These are phyloP conservation scores for Calvadosia cruxmelitensis DNA, from an alignment of 30 jellyfish, hydroid and myxozoan species.

Conservation along the genomic window DNA sequence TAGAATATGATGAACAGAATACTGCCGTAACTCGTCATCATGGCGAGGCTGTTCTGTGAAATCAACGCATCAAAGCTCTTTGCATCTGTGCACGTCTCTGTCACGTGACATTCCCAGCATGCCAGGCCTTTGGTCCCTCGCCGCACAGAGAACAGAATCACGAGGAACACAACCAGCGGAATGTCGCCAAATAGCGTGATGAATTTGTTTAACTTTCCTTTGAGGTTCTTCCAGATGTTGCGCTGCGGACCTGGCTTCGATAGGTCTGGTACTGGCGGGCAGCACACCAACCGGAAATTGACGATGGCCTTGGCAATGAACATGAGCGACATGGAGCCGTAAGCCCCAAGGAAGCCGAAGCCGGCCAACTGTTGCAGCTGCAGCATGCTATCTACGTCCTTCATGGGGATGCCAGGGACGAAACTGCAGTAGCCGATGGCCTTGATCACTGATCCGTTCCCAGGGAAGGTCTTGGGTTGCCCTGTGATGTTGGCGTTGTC, in stretches of 20 bases:
- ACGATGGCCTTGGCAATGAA: slow-evolving; percentile 33
- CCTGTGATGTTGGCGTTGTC: neutral
- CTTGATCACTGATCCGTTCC: slow-evolving; percentile 33
- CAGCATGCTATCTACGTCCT: slow-evolving; percentile 20
- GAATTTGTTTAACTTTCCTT: slow-evolving; percentile 14
- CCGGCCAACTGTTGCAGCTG: slow-evolving; percentile 20
- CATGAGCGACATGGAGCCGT: slow-evolving; percentile 28
- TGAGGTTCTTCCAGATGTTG: slow-evolving; percentile 33
- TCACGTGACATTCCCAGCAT: slow-evolving; percentile 55
- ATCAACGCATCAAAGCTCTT: slow-evolving; percentile 17
- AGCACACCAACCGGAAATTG: slow-evolving; percentile 24
- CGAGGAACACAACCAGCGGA: slow-evolving; percentile 49
- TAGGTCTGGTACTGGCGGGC: slow-evolving; percentile 28
- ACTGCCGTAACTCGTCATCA: slow-evolving; percentile 35
- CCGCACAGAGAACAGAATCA: slow-evolving; percentile 20
- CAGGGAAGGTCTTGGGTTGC: slow-evolving; percentile 9
- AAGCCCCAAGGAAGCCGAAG: slow-evolving; percentile 35
- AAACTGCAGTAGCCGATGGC: slow-evolving; percentile 45
- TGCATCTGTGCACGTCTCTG: slow-evolving; percentile 18
- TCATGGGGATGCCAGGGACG: slow-evolving; percentile 10
- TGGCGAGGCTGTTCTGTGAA: slow-evolving; percentile 25
- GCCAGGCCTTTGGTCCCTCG: slow-evolving; percentile 57
- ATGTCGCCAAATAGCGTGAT: slow-evolving; percentile 56
- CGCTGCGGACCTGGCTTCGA: slow-evolving; percentile 33
- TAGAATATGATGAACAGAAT: slow-evolving; percentile 38